Conservation (phyloP, 2,797 vertebrate genomes). For the Molossus alvarezi region DNA sequence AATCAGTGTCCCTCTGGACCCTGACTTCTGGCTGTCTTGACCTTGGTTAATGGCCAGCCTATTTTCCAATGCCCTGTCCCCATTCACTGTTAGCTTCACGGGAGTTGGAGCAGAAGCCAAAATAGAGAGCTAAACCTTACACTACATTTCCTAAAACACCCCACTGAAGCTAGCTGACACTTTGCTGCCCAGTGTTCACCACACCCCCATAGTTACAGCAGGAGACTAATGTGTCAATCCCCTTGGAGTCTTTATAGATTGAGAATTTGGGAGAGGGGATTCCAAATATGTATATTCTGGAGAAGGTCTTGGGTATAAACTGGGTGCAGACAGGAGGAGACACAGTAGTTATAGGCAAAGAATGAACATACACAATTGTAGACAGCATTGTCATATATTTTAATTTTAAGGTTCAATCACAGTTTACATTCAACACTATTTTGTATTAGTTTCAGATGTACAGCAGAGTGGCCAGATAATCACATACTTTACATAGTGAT, state of each 20-base stretch:
- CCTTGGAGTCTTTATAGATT: background rate
- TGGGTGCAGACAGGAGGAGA: background rate
- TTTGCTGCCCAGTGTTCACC: background rate
- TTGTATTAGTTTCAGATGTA: too few species aligned
- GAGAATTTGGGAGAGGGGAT: background rate
- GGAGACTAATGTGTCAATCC: background rate
- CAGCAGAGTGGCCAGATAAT: too few species aligned
- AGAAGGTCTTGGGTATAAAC: background rate
- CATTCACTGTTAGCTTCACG: background rate
- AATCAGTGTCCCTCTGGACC: background rate
- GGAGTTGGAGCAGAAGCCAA: conserved; percentile 17
- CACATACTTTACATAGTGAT: too few species aligned
- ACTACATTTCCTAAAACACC: conserved; percentile 48
- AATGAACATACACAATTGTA: background rate
- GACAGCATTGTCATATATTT: background rate
- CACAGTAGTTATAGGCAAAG: conserved; percentile 20
- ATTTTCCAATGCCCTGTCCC: background rate
- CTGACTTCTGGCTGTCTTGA: conserved; percentile 27
- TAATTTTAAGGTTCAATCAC: too few species aligned
- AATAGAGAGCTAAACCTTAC: background rate
- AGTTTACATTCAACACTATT: too few species aligned
- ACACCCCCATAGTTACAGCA: background rate
- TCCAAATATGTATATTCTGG: background rate
- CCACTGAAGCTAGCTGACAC: background rate
- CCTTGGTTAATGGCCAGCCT: conserved; percentile 48